These are phyloP conservation scores for Parelbella ahira DNA, from an alignment of 2,888 invertebrate genomes.

Conservation along the genomic window DNA sequence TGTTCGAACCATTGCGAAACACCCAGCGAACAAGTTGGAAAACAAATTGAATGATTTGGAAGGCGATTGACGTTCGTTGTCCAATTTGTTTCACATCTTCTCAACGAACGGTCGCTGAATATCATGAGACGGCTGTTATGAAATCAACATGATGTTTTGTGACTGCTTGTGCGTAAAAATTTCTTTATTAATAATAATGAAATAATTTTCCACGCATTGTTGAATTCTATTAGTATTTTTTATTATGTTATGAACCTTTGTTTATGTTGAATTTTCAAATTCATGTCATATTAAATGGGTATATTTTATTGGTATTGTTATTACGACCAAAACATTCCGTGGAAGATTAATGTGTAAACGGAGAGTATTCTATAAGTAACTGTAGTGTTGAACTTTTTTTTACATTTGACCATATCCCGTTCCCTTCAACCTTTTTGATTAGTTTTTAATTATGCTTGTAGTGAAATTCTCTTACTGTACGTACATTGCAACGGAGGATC, in stretches of 20 bases:
- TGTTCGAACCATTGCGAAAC: conserved; percentile 57
- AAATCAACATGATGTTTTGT: conserved; percentile 49
- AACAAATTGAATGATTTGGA: conserved; percentile 32
- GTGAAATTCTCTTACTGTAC: conserved; percentile 50
- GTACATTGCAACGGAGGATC: conserved; percentile 63
- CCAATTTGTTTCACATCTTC: conserved; percentile 43
- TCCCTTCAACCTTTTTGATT: conserved; percentile 52
- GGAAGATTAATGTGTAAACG: conserved; percentile 50
- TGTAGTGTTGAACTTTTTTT: conserved; percentile 27
- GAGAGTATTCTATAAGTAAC: conserved; percentile 62
- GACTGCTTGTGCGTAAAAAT: conserved; percentile 55
- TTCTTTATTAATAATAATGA: conserved; percentile 23
- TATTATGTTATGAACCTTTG: too few relatives aligned
- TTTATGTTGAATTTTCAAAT: too few relatives aligned
- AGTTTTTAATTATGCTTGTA: conserved; percentile 63
- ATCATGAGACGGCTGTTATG: conserved; percentile 34
- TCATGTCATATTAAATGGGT: too few relatives aligned
- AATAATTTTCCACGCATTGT: conserved; percentile 54
- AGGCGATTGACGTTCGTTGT: conserved; percentile 13
- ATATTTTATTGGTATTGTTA: too few relatives aligned
- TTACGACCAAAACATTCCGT: conserved; percentile 42
- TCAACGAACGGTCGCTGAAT: conserved; percentile 46
- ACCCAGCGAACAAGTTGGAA: conserved; percentile 45
- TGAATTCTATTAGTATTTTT: too few relatives aligned
- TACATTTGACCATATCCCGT: conserved; percentile 51